phyloP scores from a whole-genome alignment of 2,113 vertebrate species.

The Oncorhynchus masou region DNA sequence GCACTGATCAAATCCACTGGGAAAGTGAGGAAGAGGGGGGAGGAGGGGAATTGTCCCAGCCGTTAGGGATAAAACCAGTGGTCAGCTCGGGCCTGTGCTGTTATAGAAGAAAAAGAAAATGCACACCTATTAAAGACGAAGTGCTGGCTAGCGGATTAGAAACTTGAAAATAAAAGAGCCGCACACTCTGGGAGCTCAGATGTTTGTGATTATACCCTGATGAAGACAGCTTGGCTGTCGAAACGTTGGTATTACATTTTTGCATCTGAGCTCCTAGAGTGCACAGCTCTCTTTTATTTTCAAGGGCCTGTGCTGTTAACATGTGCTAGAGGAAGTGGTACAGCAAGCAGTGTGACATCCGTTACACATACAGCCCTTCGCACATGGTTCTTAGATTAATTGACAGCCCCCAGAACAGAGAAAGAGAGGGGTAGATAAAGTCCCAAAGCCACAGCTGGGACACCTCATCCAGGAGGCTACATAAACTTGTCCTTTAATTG shows the following conservation, averaged over 20 bases:
- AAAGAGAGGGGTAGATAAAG: not conserved
- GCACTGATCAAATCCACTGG: constrained; percentile 50
- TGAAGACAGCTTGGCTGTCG: no score
- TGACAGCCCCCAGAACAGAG: not conserved
- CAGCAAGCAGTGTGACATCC: no score
- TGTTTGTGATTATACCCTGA: no score
- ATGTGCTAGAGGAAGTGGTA: not conserved
- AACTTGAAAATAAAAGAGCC: no score
- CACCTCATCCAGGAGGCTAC: not conserved
- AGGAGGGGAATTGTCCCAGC: constrained; percentile 30
- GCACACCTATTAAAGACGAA: no score
- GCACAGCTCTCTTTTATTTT: no score
- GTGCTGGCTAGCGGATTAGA: no score
- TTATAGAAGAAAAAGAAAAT: no score
- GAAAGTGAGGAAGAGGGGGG: not conserved
- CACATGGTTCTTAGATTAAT: not conserved
- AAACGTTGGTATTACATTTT: no score
- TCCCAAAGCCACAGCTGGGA: constrained; percentile 1
- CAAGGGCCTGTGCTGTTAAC: constrained; percentile 19
- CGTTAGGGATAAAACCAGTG: constrained; percentile 53
- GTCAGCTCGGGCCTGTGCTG: constrained; percentile 48
- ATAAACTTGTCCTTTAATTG: constrained; percentile 32
- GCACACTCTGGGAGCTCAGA: no score
- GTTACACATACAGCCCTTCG: not conserved
- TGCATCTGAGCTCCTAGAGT: no score